Base-by-base conservation (phyloP, 2,797 vertebrate genomes). In the Mareca penelope region DNA sequence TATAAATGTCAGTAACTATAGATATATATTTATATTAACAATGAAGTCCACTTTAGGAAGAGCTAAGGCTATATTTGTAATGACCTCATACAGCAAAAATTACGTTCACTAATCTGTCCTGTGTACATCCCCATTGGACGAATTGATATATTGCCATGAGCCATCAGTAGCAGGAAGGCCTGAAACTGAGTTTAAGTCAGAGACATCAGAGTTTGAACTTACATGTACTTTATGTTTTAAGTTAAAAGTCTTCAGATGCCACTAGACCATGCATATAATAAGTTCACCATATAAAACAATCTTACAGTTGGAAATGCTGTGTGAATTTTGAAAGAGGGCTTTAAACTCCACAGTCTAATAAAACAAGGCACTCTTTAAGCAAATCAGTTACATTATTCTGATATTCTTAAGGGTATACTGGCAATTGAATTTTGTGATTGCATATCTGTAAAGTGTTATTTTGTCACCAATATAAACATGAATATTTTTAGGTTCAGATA, bases 1-100 rank as follows among this genome's bases (percentile, higher is more conserved):
- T 88, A 92, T 79, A 91, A 91, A 93, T 91, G 85, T 88, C 91
- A 92, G 88, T 85, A 92, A 93, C 89, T 85, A 83, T 39, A 92
- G 44, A 80, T 85, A 91, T 55, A 35, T 91, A 93, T 95, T 89
- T 55, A 35, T 91, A 93, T 95, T 89, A 95, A 95, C 77, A 88
- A 88, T 79, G 56, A 88, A 84, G 87, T 93, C 84, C 69, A 65
- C 89, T 94, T 90, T 79, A 91, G 91, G 85, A 94, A 92, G 82
- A 94, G 67, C 87, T 89, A 80, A 76, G 70, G 52, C 77, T 85
- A 5, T 78, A 37, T 81, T 89, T 80, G 68, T 88, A 77, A 86
- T 92, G 87, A 95, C 3, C 7, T 96, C 91, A 92, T 89, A 68
- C 59, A 75, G 77, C 82, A 95, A 92, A 95, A 92, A 92, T 93